phyloP scores from a whole-genome alignment of 2,113 vertebrate genomes.

The Ammodytes dubius region DNA sequence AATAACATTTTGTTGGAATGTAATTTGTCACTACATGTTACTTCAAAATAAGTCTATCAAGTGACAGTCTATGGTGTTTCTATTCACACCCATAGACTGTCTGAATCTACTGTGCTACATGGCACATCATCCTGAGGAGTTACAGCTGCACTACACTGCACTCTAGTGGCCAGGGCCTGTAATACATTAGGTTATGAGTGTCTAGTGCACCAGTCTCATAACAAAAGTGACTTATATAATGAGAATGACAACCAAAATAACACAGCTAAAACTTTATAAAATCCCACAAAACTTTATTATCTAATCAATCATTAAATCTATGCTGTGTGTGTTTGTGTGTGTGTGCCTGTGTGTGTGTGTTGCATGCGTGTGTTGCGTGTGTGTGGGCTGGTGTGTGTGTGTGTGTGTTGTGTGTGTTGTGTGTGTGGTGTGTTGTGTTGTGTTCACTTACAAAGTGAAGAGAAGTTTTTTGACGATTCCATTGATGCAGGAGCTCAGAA shows the following conservation, averaged over 20 bases:
- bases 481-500: constrained; percentile 44
- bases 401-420: neutral
- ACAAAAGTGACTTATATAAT: neutral
- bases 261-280: no score
- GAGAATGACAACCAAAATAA: neutral
- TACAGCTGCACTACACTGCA: neutral
- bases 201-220: neutral
- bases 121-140: neutral
- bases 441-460: constrained; percentile 26
- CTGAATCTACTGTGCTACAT: neutral
- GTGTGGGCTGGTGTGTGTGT: no score
- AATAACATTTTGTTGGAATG: neutral
- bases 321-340: no score
- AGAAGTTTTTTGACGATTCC: constrained; percentile 51
- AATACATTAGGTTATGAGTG: neutral
- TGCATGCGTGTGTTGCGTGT: no score
- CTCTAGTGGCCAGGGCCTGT: constrained; percentile 22
- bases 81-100: no score
- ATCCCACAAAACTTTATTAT: neutral
- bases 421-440: neutral
- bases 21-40: neutral
- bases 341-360: no score
- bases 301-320: no score
- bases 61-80: neutral
- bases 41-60: no score